These are phyloP conservation scores for Cheilosia scutellata DNA, from an alignment of 2,888 invertebrate genomes.

Conservation along the genomic window DNA sequence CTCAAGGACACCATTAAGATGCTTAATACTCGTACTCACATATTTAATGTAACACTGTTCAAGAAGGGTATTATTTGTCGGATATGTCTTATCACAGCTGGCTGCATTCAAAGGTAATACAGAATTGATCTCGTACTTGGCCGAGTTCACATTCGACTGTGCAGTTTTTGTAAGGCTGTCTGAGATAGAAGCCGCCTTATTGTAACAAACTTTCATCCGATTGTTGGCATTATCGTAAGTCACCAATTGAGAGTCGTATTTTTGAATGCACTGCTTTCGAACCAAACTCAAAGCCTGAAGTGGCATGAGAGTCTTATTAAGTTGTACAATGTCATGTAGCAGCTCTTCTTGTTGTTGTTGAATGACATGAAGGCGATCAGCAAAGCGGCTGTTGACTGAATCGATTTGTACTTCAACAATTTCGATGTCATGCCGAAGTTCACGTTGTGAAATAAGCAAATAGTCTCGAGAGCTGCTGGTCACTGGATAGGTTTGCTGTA, in stretches of 20 bases:
- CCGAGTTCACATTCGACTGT: background rate
- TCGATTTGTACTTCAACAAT: conserved; percentile 9
- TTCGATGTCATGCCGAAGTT: conserved; percentile 31
- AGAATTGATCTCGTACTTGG: background rate
- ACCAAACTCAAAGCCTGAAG: conserved; percentile 24
- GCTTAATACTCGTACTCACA: background rate
- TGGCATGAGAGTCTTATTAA: conserved; percentile 22
- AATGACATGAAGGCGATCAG: conserved; percentile 25
- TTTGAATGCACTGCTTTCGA: conserved; percentile 59
- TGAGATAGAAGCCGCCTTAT: background rate
- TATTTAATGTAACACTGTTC: conserved; percentile 26
- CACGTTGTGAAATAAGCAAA: conserved; percentile 25
- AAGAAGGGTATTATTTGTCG: background rate
- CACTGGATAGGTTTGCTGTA: background rate
- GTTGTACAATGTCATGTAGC: conserved; percentile 16
- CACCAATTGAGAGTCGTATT: conserved; percentile 13
- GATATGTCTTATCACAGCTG: background rate
- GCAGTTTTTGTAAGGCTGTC: background rate
- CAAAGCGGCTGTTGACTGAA: conserved; percentile 5
- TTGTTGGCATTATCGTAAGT: background rate
- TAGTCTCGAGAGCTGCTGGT: conserved; percentile 33
- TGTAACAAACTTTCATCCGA: conserved; percentile 2
- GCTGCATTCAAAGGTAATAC: background rate
- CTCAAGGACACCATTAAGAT: background rate
- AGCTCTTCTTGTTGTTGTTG: conserved; percentile 18